A percentile compares a stretch with the other conserved stretches of the same genome.
Conservation (phyloP, 1,140 invertebrate species). For the Dysdera silvatica region DNA sequence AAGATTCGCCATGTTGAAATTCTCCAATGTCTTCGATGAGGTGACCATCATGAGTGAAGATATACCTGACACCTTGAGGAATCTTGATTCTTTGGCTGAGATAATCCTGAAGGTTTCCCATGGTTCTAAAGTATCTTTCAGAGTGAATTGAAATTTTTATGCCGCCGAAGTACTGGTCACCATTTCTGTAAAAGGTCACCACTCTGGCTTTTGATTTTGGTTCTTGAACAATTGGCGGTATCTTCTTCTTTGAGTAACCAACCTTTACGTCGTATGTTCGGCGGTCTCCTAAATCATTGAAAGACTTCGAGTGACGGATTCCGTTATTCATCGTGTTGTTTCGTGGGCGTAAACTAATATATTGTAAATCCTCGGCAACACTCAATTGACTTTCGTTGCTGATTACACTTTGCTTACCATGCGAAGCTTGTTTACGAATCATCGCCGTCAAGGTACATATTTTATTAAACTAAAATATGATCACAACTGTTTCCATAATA, state of each 20-base stretch:
- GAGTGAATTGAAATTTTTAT: conserved; percentile 80
- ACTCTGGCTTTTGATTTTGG: conserved; percentile 53
- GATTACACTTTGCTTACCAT: neutral
- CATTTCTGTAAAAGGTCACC: conserved; percentile 86
- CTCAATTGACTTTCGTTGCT: neutral
- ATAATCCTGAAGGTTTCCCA: conserved; percentile 73
- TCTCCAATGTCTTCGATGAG: conserved; percentile 73
- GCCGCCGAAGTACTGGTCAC: conserved; percentile 81
- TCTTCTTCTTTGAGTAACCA: conserved; percentile 4
- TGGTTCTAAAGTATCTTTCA: conserved; percentile 68
- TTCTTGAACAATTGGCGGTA: conserved; percentile 1
- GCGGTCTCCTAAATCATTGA: conserved; percentile 7
- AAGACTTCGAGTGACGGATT: neutral
- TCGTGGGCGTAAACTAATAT: neutral
- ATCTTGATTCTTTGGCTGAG: conserved; percentile 38
- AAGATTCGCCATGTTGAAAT: conserved; percentile 77
- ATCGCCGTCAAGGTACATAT: too few relatives aligned
- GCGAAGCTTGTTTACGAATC: too few relatives aligned
- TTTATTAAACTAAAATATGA: too few relatives aligned
- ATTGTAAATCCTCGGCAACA: neutral
- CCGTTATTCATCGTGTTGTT: neutral
- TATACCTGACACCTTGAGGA: conserved; percentile 52
- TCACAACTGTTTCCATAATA: neutral
- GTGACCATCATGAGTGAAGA: conserved; percentile 82
- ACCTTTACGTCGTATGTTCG: conserved; percentile 12